Conservation (phyloP, 1,140 invertebrate genomes). For the Linepithema humile region DNA sequence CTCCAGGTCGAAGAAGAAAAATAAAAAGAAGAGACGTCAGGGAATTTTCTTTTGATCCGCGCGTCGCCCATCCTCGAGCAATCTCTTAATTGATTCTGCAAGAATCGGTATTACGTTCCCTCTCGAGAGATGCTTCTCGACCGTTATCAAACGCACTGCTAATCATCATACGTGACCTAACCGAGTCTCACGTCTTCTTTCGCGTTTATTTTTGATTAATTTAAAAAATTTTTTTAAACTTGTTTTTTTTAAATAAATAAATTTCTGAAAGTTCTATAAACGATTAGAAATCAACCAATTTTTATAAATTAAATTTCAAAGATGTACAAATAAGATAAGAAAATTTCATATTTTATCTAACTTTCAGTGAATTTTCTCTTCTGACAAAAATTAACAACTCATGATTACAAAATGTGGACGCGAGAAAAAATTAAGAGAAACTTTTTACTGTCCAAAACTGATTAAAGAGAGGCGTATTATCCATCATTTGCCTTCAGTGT, state of each 20-base stretch:
- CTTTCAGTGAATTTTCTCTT: neutral
- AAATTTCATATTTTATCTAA: neutral
- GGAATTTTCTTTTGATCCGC: conserved; percentile 67
- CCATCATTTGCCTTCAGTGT: neutral
- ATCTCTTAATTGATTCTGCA: conserved; percentile 69
- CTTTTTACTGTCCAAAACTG: neutral
- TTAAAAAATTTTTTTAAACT: too few species aligned
- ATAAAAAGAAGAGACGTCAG: conserved; percentile 17
- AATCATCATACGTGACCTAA: neutral
- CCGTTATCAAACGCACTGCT: neutral
- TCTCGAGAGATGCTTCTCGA: neutral
- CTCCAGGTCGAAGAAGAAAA: conserved; percentile 13
- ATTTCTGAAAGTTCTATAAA: neutral
- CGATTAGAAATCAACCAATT: neutral
- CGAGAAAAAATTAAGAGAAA: too few species aligned
- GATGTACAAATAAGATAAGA: neutral
- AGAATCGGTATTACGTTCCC: conserved; percentile 11
- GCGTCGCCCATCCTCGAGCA: conserved; percentile 46
- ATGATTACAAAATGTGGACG: too few species aligned
- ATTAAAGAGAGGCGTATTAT: too few species aligned
- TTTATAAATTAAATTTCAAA: neutral
- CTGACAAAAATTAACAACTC: neutral
- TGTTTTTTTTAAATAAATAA: too few species aligned
- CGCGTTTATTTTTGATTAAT: neutral
- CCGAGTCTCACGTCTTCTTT: neutral